Evolutionary conservation across 2,797 vertebrate species (phyloP).

Genomic region (Enteromius trimaculatus): DNA sequence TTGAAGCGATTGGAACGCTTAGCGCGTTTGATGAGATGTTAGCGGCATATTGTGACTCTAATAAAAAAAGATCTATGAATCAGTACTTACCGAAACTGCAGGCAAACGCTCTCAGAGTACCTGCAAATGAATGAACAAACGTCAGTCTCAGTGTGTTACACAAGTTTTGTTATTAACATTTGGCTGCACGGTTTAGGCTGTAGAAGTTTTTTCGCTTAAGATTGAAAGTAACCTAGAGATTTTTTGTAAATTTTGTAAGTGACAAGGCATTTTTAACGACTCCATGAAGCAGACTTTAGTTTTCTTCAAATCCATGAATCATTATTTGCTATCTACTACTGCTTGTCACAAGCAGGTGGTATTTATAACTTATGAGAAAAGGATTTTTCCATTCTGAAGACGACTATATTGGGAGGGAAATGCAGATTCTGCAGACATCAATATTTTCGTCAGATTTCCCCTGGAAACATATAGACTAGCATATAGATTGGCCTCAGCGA

Average conservation of each 20-base stretch:
- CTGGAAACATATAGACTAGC: not conserved
- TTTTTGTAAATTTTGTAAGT: not conserved
- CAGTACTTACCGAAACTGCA: conserved; percentile 51
- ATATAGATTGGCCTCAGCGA: not conserved
- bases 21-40: conserved; percentile 23
- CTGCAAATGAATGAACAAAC: conserved; percentile 50
- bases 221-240: conserved; percentile 1
- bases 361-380: not conserved
- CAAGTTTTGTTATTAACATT: conserved; percentile 21
- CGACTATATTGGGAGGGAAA: not conserved
- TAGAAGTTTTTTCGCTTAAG: not conserved
- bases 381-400: not conserved
- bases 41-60: conserved; percentile 18
- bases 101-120: conserved; percentile 41
- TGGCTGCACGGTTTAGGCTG: conserved; percentile 2
- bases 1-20: conserved; percentile 33
- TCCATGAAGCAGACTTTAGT: not conserved
- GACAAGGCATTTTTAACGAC: conserved; percentile 8
- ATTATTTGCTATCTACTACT: not conserved
- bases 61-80: conserved; percentile 48
- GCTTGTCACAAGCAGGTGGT: not conserved
- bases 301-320: not conserved
- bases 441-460: not conserved
- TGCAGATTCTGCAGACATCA: not conserved
- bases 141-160: conserved; percentile 9